phyloP scores from a whole-genome alignment of 2,888 invertebrate genomes.

The Troides oblongomaculatus region DNA sequence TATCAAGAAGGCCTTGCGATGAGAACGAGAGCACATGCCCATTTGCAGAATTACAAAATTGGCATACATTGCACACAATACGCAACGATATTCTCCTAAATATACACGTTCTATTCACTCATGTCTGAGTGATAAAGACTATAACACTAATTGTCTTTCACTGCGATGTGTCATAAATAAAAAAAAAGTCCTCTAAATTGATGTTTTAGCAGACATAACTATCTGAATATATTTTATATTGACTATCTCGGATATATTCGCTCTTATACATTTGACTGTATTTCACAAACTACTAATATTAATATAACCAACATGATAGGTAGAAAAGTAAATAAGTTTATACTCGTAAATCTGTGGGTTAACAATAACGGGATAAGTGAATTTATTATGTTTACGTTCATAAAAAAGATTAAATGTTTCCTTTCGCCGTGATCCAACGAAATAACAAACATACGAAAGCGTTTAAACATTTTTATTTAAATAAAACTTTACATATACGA shows the following conservation, averaged over 20 bases:
- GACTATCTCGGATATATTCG: too few relatives aligned
- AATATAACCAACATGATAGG: too few relatives aligned
- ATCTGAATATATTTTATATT: too few relatives aligned
- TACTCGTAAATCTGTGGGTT: too few relatives aligned
- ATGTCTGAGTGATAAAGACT: background rate
- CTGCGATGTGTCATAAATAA: background rate
- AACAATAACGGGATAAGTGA: background rate
- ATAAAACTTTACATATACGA: background rate
- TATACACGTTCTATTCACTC: too few relatives aligned
- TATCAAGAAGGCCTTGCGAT: slow-evolving; percentile 71
- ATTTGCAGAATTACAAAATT: slow-evolving; percentile 42
- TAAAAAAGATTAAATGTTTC: background rate
- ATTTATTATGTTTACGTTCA: background rate
- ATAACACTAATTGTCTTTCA: background rate
- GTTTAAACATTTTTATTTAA: background rate
- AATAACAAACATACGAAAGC: background rate
- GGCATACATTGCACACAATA: slow-evolving; percentile 19
- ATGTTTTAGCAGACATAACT: too few relatives aligned
- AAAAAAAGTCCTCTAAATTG: background rate
- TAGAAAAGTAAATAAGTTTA: too few relatives aligned
- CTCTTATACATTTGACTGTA: too few relatives aligned
- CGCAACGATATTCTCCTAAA: background rate
- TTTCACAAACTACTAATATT: too few relatives aligned
- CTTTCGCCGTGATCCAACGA: background rate
- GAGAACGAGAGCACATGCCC: slow-evolving; percentile 61